Conservation (phyloP, 53 echinoderm and acorn worm species). For the Arbacia lixula region DNA sequence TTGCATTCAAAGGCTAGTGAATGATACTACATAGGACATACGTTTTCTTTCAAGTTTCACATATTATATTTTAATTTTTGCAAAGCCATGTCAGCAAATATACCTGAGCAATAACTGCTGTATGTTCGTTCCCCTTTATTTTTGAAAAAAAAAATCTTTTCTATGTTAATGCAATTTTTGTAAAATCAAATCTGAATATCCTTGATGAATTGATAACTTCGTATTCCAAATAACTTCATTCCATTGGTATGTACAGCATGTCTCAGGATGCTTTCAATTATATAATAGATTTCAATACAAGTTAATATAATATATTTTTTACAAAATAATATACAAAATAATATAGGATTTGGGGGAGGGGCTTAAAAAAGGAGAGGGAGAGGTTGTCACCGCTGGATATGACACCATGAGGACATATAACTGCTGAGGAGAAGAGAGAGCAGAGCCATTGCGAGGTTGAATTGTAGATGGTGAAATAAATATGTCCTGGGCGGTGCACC, state of each 20-base stretch:
- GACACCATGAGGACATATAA: constrained; percentile 53
- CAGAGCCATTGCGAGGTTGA: constrained; percentile 51
- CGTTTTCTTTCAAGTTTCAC: too few relatives aligned
- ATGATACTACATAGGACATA: too few relatives aligned
- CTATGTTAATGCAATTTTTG: too few relatives aligned
- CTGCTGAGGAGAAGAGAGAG: constrained; percentile 51
- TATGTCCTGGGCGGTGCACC: constrained; percentile 52
- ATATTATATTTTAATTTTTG: constrained; percentile 52
- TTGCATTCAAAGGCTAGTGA: too few relatives aligned
- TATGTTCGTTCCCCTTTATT: constrained; percentile 3
- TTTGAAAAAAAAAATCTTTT: background rate
- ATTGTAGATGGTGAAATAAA: constrained; percentile 33
- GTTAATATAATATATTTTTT: constrained; percentile 60
- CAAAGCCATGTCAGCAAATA: constrained; percentile 55
- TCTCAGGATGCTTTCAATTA: constrained; percentile 42
- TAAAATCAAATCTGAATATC: too few relatives aligned
- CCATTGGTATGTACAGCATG: constrained; percentile 53
- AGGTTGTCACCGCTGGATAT: constrained; percentile 46
- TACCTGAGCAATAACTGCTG: constrained; percentile 60
- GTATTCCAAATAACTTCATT: constrained; percentile 37
- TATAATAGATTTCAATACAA: constrained; percentile 61
- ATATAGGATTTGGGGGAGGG: constrained; percentile 55
- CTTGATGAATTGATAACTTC: constrained; percentile 12
- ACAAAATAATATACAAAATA: constrained; percentile 65
- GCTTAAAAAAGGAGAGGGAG: background rate